A percentile compares a stretch with the other conserved stretches of the same genome.
phyloP scores from a whole-genome alignment of 2,113 vertebrate species.

The Vicugna pacos region DNA sequence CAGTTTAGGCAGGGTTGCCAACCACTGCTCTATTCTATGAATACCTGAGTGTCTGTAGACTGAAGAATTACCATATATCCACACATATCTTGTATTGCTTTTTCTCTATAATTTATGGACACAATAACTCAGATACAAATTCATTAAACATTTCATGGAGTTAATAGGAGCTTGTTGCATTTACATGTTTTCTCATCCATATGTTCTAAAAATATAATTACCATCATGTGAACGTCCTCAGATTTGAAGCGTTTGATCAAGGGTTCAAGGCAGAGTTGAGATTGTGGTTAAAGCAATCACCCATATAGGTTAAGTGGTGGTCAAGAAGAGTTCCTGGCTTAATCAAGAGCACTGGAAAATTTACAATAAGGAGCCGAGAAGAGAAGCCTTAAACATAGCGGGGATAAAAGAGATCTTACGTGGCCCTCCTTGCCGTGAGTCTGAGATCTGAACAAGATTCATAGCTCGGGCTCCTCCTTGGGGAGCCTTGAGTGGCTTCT shows the following conservation, averaged over 20 bases:
- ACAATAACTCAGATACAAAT: slow-evolving; percentile 20
- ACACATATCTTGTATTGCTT: neutral
- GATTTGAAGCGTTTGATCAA: slow-evolving; percentile 12
- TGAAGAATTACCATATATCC: neutral
- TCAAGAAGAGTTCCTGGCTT: slow-evolving; percentile 22
- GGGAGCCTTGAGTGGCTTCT: neutral
- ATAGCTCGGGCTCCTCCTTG: neutral
- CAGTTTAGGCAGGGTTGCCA: neutral
- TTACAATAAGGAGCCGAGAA: neutral
- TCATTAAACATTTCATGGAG: neutral
- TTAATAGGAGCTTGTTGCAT: neutral
- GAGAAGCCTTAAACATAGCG: neutral
- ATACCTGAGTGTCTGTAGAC: neutral
- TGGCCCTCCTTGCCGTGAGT: neutral
- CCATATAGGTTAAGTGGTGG: neutral
- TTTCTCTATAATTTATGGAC: slow-evolving; percentile 9
- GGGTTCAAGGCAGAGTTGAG: neutral
- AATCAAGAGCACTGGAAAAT: neutral
- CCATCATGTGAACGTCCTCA: neutral
- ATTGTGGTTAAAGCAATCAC: neutral
- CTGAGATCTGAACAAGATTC: neutral
- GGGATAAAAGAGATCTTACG: neutral
- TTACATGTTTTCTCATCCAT: neutral
- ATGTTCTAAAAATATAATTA: too few species aligned
- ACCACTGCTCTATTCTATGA: neutral